phyloP scores from a whole-genome alignment of 1,140 invertebrate genomes.

The Hormaphis cornu region DNA sequence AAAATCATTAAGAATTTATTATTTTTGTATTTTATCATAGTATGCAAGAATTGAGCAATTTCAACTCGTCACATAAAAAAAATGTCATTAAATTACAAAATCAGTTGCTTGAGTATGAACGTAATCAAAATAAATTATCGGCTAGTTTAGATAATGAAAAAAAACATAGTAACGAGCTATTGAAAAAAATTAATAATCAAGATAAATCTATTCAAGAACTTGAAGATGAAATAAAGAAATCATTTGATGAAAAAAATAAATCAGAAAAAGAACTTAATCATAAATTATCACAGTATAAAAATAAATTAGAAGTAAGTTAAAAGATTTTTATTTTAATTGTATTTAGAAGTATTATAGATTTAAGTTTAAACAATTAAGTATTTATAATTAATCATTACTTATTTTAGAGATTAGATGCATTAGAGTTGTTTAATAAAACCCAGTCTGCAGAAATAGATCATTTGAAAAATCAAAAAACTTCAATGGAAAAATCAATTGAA shows the following conservation, averaged over 20 bases:
- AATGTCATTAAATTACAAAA: slow-evolving; percentile 18
- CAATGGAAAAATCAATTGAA: slow-evolving; percentile 3
- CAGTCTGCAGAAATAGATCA: slow-evolving; percentile 21
- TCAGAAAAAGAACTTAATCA: not conserved
- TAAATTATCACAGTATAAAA: slow-evolving; percentile 22
- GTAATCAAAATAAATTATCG: not conserved
- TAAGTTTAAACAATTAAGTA: not conserved
- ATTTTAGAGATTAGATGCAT: slow-evolving; percentile 19
- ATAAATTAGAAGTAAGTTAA: slow-evolving; percentile 18
- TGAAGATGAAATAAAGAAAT: slow-evolving; percentile 18
- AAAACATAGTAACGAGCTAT: not conserved
- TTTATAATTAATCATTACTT: not conserved
- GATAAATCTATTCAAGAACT: not conserved
- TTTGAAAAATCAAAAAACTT: slow-evolving; percentile 18
- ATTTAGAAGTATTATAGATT: not conserved
- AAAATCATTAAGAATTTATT: too few relatives aligned
- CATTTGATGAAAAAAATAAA: not conserved
- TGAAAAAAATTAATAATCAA: not conserved
- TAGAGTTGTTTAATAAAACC: slow-evolving; percentile 21
- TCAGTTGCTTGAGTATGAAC: slow-evolving; percentile 10
- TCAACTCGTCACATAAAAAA: not conserved
- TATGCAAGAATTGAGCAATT: slow-evolving; percentile 2
- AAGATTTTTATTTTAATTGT: not conserved
- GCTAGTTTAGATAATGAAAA: not conserved
- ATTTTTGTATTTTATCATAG: not conserved